phyloP scores from a whole-genome alignment of 1,140 invertebrate genomes.

The Dinothrombium tinctorium region DNA sequence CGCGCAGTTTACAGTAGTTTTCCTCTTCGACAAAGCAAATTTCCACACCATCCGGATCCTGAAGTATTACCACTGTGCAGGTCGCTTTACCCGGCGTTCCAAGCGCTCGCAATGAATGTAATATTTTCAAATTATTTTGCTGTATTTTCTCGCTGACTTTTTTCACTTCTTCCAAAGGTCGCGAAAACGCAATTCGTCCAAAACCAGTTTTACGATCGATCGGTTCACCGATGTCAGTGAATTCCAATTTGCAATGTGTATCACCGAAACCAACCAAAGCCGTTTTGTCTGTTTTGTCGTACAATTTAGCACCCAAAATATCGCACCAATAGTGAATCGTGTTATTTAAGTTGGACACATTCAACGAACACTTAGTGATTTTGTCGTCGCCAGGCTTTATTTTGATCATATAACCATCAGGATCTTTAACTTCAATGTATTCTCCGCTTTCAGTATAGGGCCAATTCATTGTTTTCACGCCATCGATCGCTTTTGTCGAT shows the following conservation, averaged over 20 bases:
- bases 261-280: conserved; percentile 37
- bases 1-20: conserved; percentile 57
- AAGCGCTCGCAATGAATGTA: conserved; percentile 38
- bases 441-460: conserved; percentile 33
- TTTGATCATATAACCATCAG: conserved; percentile 70
- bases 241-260: conserved; percentile 44
- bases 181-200: conserved; percentile 80
- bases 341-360: conserved; percentile 45
- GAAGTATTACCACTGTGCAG: conserved; percentile 79
- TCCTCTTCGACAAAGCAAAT: conserved; percentile 98
- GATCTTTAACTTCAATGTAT: conserved; percentile 37
- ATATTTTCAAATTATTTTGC: conserved; percentile 48
- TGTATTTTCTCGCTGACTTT: conserved; percentile 38
- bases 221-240: conserved; percentile 29
- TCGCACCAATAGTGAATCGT: conserved; percentile 58
- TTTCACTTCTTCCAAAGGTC: conserved; percentile 43
- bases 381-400: conserved; percentile 45
- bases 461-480: conserved; percentile 40
- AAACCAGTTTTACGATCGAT: conserved; percentile 72
- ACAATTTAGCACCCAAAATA: conserved; percentile 44
- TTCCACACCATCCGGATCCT: conserved; percentile 90
- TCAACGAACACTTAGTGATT: conserved; percentile 50
- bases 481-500: conserved; percentile 44
- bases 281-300: conserved; percentile 22
- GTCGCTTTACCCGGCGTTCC: conserved; percentile 91